phyloP scores from a whole-genome alignment of 2,888 invertebrate species.

The Raillietiella orientalis region DNA sequence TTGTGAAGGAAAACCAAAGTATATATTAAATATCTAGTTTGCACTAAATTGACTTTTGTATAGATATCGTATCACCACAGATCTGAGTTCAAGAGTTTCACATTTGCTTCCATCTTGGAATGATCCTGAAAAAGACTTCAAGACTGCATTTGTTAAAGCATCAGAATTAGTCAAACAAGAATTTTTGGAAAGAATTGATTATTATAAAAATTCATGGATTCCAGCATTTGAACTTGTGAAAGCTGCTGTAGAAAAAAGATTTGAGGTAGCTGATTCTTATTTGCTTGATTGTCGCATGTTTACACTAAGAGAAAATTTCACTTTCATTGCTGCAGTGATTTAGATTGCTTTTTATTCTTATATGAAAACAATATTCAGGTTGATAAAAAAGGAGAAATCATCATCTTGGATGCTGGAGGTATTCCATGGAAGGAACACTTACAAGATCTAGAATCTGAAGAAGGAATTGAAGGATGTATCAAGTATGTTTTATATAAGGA shows the following conservation, averaged over 20 bases:
- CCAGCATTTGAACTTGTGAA: constrained; percentile 49
- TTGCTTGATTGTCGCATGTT: neutral
- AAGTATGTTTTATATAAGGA: constrained; percentile 40
- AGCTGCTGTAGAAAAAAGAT: constrained; percentile 30
- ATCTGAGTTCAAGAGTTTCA: constrained; percentile 36
- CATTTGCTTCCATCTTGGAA: constrained; percentile 56
- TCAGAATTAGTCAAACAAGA: constrained; percentile 41
- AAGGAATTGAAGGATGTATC: constrained; percentile 19
- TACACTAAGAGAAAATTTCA: constrained; percentile 1
- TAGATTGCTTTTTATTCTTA: constrained; percentile 3
- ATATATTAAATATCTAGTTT: neutral
- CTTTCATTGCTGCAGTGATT: constrained; percentile 1
- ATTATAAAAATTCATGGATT: constrained; percentile 36
- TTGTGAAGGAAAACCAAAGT: constrained; percentile 17
- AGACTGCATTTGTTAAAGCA: constrained; percentile 32
- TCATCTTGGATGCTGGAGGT: constrained; percentile 26
- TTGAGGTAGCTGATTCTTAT: constrained; percentile 10
- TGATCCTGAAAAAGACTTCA: constrained; percentile 18
- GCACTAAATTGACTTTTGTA: constrained; percentile 1
- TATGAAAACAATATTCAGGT: constrained; percentile 15
- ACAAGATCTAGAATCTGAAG: constrained; percentile 39
- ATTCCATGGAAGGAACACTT: constrained; percentile 82
- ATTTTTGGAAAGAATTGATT: constrained; percentile 29
- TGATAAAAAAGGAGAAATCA: constrained; percentile 43
- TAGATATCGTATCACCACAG: constrained; percentile 39